These are phyloP conservation scores for Amorpha juglandis DNA, from an alignment of 2,888 invertebrate species.

Conservation along the genomic window DNA sequence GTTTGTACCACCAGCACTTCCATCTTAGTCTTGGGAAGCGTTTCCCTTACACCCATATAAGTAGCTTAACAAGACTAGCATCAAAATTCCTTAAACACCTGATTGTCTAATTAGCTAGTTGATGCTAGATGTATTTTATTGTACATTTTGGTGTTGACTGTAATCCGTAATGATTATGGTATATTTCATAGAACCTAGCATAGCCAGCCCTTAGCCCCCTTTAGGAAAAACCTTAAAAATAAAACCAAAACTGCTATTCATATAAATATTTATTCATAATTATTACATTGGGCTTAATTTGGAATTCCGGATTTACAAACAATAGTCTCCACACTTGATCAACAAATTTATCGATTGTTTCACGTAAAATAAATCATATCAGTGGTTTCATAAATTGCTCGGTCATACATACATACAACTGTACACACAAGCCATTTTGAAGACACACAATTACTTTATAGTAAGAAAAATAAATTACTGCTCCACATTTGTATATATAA, in stretches of 20 bases:
- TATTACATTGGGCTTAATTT: constrained; percentile 79
- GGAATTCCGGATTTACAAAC: constrained; percentile 63
- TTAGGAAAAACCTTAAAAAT: constrained; percentile 26
- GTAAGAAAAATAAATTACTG: constrained; percentile 48
- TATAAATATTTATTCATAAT: constrained; percentile 82
- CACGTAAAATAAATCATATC: not conserved
- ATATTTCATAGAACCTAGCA: too few relatives aligned
- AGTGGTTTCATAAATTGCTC: not conserved
- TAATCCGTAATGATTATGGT: too few relatives aligned
- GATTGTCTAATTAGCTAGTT: too few relatives aligned
- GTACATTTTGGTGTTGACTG: too few relatives aligned
- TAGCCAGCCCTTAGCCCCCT: too few relatives aligned
- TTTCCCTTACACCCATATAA: too few relatives aligned
- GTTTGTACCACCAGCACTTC: too few relatives aligned
- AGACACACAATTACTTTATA: constrained; percentile 23
- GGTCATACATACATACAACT: not conserved
- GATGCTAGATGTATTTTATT: too few relatives aligned
- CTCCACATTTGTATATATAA: constrained; percentile 40
- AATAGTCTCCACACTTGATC: constrained; percentile 31
- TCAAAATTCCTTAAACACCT: too few relatives aligned
- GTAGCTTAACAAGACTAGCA: too few relatives aligned
- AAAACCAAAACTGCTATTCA: constrained; percentile 55
- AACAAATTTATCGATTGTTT: constrained; percentile 30
- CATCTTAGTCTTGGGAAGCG: too few relatives aligned
- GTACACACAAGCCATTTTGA: constrained; percentile 14